Evolutionary conservation across 2,888 invertebrate genomes (phyloP).

Genomic region (Eupithecia abbreviata): DNA sequence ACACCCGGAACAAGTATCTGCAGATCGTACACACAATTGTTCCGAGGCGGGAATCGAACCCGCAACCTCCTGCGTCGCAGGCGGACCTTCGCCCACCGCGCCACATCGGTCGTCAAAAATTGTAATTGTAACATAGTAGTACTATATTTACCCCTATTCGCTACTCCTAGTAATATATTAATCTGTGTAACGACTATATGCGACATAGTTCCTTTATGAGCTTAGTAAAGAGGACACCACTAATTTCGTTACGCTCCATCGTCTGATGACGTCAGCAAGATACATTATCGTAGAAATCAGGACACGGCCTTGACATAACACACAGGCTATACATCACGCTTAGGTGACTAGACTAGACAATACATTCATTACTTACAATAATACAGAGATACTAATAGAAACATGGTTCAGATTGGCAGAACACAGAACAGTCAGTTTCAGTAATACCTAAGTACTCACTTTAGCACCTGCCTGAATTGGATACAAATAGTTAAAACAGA

Average conservation of each 20-base stretch:
- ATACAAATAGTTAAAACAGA: too few relatives aligned
- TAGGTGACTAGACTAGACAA: background rate
- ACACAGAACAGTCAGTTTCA: too few relatives aligned
- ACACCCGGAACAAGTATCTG: too few relatives aligned
- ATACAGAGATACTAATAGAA: background rate
- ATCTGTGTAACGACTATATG: background rate
- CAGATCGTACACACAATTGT: too few relatives aligned
- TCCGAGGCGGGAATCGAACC: too few relatives aligned
- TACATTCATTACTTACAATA: background rate
- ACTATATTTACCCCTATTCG: too few relatives aligned
- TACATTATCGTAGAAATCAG: conserved; percentile 2
- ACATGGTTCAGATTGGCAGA: background rate
- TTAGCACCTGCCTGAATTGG: too few relatives aligned
- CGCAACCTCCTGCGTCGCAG: too few relatives aligned
- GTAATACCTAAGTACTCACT: too few relatives aligned
- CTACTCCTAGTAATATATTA: background rate
- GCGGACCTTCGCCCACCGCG: too few relatives aligned
- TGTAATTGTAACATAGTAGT: too few relatives aligned
- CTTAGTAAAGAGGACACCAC: background rate
- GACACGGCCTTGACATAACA: conserved; percentile 9
- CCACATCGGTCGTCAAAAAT: too few relatives aligned
- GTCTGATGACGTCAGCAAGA: conserved; percentile 3
- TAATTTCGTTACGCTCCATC: conserved; percentile 3
- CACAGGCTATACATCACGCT: background rate
- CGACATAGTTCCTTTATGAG: background rate